Evolutionary conservation across 1,140 invertebrate species (phyloP).

Genomic region (Heliconius hewitsoni): DNA sequence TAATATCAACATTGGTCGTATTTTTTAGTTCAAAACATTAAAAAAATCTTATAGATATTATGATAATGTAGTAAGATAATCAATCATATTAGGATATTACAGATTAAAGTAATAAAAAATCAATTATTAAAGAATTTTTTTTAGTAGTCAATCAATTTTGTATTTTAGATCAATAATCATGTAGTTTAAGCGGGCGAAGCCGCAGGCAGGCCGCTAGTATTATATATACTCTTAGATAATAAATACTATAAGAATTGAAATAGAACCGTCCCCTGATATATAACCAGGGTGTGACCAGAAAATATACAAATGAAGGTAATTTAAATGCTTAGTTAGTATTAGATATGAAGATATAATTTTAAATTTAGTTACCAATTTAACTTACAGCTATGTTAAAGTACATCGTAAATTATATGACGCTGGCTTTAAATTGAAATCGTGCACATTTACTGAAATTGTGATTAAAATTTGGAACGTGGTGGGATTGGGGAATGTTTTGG

Average conservation of each 20-base stretch:
- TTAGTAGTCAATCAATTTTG: no score
- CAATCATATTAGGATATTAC: no score
- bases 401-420: constrained; percentile 1
- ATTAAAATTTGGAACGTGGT: not conserved
- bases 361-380: not conserved
- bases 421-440: constrained; percentile 10
- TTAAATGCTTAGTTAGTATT: constrained; percentile 7
- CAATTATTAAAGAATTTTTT: no score
- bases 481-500: not conserved
- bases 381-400: constrained; percentile 1
- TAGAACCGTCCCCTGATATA: not conserved
- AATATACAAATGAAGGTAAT: constrained; percentile 4
- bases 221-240: not conserved
- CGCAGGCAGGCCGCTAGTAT: no score
- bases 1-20: no score
- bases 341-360: constrained; percentile 11
- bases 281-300: not conserved
- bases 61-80: no score
- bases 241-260: not conserved
- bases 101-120: no score
- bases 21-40: no score
- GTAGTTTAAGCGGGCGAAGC: no score
- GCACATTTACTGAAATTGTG: not conserved
- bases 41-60: no score
- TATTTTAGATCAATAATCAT: no score